Evolutionary conservation across 2,797 vertebrate genomes (phyloP).

Genomic region (Typhlichthys subterraneus): DNA sequence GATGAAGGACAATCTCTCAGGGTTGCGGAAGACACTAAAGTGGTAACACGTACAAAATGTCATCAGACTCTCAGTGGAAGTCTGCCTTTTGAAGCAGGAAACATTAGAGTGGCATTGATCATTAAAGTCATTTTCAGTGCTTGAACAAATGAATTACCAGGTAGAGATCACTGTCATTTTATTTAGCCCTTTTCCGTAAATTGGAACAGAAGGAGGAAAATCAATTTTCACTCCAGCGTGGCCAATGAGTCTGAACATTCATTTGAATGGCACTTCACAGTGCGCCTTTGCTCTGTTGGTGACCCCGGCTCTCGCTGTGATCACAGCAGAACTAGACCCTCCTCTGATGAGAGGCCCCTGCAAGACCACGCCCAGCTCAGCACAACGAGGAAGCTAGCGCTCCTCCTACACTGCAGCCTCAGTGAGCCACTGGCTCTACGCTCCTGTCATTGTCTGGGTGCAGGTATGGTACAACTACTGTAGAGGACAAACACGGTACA

Average conservation of each 20-base stretch:
- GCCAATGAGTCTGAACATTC: conserved; percentile 25
- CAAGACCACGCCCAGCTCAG: conserved; percentile 45
- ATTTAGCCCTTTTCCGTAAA: conserved; percentile 52
- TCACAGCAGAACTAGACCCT: conserved; percentile 47
- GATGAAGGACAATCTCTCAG: conserved; percentile 47
- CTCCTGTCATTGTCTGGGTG: not conserved
- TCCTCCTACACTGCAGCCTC: conserved; percentile 17
- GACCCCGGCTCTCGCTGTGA: conserved; percentile 50
- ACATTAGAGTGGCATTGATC: conserved; percentile 61
- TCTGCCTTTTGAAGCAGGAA: conserved; percentile 49
- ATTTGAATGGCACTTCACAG: conserved; percentile 47
- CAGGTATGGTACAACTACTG: conserved; percentile 6
- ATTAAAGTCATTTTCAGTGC: conserved; percentile 53
- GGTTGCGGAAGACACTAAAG: conserved; percentile 38
- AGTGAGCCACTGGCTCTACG: conserved; percentile 21
- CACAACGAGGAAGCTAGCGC: conserved; percentile 14
- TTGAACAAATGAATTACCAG: conserved; percentile 55
- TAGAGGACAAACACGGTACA: too few relatives aligned
- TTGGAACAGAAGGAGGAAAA: conserved; percentile 39
- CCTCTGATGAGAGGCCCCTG: conserved; percentile 43
- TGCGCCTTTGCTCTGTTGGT: conserved; percentile 30
- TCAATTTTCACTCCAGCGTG: conserved; percentile 38
- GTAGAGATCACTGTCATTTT: conserved; percentile 54
- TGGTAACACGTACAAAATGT: conserved; percentile 26
- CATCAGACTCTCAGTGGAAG: conserved; percentile 36